Conservation (phyloP, 1,140 invertebrate species). For the Drosophila micromelanica region DNA sequence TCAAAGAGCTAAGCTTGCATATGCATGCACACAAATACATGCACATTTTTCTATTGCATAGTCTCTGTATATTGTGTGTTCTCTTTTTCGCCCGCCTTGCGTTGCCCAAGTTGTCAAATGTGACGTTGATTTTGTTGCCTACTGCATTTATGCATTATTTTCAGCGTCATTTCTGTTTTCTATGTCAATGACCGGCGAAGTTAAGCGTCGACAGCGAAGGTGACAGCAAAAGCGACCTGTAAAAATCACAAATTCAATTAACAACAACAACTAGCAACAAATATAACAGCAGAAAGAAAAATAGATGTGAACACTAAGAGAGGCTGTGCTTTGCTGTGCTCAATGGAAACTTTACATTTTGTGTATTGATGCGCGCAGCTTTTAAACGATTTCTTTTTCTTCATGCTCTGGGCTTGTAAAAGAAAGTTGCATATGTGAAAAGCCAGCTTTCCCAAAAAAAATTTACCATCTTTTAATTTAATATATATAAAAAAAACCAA, state of each 20-base stretch:
- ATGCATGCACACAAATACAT: background rate
- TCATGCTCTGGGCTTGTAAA: slow-evolving; percentile 8
- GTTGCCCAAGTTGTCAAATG: slow-evolving; percentile 32
- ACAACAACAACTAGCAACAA: slow-evolving; percentile 12
- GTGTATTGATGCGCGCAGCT: slow-evolving; percentile 24
- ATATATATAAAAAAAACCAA: background rate
- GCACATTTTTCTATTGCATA: background rate
- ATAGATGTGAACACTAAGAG: slow-evolving; percentile 2
- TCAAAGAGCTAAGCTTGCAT: background rate
- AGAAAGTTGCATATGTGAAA: slow-evolving; percentile 35
- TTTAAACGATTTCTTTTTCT: slow-evolving; percentile 42
- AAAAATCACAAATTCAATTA: slow-evolving; percentile 30
- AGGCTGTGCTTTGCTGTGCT: slow-evolving; percentile 3
- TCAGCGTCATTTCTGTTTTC: slow-evolving; percentile 26
- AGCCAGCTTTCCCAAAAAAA: slow-evolving; percentile 39
- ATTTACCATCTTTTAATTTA: background rate
- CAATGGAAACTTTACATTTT: slow-evolving; percentile 7
- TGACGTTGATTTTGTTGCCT: slow-evolving; percentile 12
- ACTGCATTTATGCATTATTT: slow-evolving; percentile 35
- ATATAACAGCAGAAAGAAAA: background rate
- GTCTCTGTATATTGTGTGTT: background rate
- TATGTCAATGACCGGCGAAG: slow-evolving; percentile 42
- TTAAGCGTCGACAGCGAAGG: slow-evolving; percentile 8
- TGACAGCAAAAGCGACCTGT: slow-evolving; percentile 15
- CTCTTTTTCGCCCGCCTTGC: background rate